These are phyloP conservation scores for Cordylochernes scorpioides DNA, from an alignment of 2,888 invertebrate species.

Conservation along the genomic window DNA sequence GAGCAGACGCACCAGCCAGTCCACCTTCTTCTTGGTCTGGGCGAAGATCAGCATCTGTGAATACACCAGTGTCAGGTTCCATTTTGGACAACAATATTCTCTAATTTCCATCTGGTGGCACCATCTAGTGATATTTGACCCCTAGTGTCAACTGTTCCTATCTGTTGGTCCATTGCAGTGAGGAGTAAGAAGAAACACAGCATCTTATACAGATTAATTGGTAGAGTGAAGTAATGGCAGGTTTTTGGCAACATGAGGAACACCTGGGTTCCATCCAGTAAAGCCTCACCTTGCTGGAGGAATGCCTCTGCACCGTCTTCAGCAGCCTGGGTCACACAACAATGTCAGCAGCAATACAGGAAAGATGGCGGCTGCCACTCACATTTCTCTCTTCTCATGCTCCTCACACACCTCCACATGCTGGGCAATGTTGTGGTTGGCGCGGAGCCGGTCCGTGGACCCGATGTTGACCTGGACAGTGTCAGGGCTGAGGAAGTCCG, in stretches of 20 bases:
- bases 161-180: slow-evolving; percentile 14
- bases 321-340: no score
- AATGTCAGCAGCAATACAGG: no score
- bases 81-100: no score
- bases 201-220: no score
- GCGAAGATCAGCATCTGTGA: slow-evolving; percentile 25
- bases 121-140: no score
- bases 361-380: no score
- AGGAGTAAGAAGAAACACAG: not conserved
- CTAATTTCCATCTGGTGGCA: no score
- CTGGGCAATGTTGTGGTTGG: slow-evolving; percentile 30
- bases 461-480: slow-evolving; percentile 28
- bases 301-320: no score
- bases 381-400: slow-evolving; percentile 23
- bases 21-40: slow-evolving; percentile 28
- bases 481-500: slow-evolving; percentile 27
- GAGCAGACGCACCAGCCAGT: slow-evolving; percentile 25
- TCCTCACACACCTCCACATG: slow-evolving; percentile 25
- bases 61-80: not conserved
- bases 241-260: no score
- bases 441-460: slow-evolving; percentile 25
- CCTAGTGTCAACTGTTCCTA: slow-evolving; percentile 22
- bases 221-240: no score
- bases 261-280: no score
- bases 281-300: no score